These are phyloP conservation scores for Oligia fasciuncula DNA, from an alignment of 2,888 invertebrate species.

Conservation along the genomic window DNA sequence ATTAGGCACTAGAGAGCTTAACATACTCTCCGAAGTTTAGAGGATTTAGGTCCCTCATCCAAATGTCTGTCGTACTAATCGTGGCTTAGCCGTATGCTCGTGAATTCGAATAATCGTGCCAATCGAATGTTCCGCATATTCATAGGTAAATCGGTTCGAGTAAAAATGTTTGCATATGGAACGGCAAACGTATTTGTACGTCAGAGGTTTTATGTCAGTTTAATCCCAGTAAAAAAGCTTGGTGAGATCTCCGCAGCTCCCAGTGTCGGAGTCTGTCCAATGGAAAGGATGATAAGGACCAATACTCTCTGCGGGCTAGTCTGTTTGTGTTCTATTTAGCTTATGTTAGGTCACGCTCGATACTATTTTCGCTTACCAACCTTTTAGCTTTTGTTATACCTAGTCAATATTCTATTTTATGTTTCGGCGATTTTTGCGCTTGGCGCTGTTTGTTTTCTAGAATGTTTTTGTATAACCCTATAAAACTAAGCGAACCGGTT, in stretches of 20 bases:
- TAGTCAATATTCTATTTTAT: conserved; percentile 18
- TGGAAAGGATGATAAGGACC: conserved; percentile 63
- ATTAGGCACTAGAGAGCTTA: conserved; percentile 45
- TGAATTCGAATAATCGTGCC: conserved; percentile 57
- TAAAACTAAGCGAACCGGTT: not conserved
- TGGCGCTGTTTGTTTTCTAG: not conserved
- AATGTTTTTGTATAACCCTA: not conserved
- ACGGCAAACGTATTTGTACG: conserved; percentile 59
- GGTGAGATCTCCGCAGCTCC: conserved; percentile 56
- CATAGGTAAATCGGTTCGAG: conserved; percentile 57
- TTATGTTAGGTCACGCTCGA: conserved; percentile 61
- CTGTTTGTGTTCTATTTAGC: conserved; percentile 61
- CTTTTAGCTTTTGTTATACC: conserved; percentile 22
- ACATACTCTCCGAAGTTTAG: conserved; percentile 57
- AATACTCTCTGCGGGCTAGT: conserved; percentile 62
- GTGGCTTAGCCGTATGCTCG: conserved; percentile 51
- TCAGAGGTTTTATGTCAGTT: conserved; percentile 54
- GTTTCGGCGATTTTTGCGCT: conserved; percentile 3
- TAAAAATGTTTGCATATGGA: conserved; percentile 56
- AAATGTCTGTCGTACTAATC: conserved; percentile 59
- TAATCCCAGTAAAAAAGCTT: conserved; percentile 63
- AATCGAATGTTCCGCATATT: conserved; percentile 57
- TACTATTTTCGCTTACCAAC: conserved; percentile 12
- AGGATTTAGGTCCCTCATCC: conserved; percentile 59
- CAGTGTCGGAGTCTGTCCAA: conserved; percentile 58